Percentiles rank a stretch among this genome's conserved stretches.
phyloP scores from a whole-genome alignment of 2,888 invertebrate species.

The Zygogramma bicolorata region DNA sequence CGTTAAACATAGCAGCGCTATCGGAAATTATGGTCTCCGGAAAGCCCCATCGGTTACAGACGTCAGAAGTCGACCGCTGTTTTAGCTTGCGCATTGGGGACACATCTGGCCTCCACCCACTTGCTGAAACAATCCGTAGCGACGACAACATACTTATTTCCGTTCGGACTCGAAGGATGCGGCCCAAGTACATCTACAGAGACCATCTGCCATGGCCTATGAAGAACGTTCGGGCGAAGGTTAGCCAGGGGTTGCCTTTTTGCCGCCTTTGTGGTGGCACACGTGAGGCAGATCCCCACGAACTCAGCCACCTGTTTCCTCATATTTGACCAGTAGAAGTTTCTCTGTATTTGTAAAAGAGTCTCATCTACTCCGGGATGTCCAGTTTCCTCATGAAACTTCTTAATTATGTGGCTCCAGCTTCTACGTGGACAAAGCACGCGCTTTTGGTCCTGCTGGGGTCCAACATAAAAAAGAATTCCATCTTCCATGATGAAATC shows the following conservation, averaged over 20 bases:
- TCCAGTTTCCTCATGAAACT: background rate
- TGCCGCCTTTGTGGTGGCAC: no score
- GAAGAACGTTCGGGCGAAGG: background rate
- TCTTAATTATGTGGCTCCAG: background rate
- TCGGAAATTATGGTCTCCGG: background rate
- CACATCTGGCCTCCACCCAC: background rate
- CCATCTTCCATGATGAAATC: background rate
- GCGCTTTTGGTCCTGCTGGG: background rate
- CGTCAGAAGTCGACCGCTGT: background rate
- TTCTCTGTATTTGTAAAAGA: background rate
- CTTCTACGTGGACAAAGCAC: background rate
- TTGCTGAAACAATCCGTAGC: background rate
- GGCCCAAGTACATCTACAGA: background rate
- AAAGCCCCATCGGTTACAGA: background rate
- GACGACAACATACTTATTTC: background rate
- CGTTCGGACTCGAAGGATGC: background rate
- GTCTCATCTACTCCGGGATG: background rate
- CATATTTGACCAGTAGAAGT: background rate
- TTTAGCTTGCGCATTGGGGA: background rate
- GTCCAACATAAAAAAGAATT: background rate
- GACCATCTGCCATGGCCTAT: background rate
- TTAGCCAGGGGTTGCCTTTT: no score
- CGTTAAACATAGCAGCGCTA: background rate
- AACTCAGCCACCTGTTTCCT: background rate
- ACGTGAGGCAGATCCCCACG: background rate